Base-by-base conservation (phyloP, 2,888 invertebrate genomes). In the Tethea ocularis region DNA sequence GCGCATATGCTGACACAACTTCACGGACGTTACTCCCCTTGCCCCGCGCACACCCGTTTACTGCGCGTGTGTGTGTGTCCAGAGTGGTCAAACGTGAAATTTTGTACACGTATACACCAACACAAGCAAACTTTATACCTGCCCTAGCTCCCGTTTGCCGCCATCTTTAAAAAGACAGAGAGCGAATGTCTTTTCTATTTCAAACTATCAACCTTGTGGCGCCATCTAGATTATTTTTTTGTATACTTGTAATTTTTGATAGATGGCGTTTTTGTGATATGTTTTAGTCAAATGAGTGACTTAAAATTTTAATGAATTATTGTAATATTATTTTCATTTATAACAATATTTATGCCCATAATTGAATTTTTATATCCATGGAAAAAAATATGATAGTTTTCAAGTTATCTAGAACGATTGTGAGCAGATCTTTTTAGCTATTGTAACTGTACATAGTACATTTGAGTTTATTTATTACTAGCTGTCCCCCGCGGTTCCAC, bases 1-100 rank as follows among this genome's bases (percentile, higher is more conserved):
- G 96, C 96, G 96, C 96, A 96, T 94, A 94, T 95, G 95, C 95
- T 95, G 95, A 95, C 95, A 94, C 95, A 94, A 94, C 94, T 94
- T 92, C 93, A 92, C 84, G 91, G 92, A 91, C 91, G 91, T 92
- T 87, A 80, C 90, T 83, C 91, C 93, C 91, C 88, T 86, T 83
- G 80, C 89, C 91, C 91, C 93, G 89, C 91, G 78, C 81, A 74
- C 88, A 83, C 91, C 89, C 91, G 88, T 86, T 86, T 80, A 69
- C 38, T 82, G 63, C 74, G 67, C 55, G 52, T 78, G 92, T 92
- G 89, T 91, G 88, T 71, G 87, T 84, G 81, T 74, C 71, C 80
- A 86, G 86, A 93, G 92, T 91, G 93, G 93, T 93, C 93, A 93
- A 93, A 93, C 93, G 90, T 92, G 93, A 93, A 93, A 92, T 91